Evolutionary conservation across 1,140 invertebrate species (phyloP), one percentile per base, ranked within the genome.

Genomic region (Camponotus vicinus): DNA sequence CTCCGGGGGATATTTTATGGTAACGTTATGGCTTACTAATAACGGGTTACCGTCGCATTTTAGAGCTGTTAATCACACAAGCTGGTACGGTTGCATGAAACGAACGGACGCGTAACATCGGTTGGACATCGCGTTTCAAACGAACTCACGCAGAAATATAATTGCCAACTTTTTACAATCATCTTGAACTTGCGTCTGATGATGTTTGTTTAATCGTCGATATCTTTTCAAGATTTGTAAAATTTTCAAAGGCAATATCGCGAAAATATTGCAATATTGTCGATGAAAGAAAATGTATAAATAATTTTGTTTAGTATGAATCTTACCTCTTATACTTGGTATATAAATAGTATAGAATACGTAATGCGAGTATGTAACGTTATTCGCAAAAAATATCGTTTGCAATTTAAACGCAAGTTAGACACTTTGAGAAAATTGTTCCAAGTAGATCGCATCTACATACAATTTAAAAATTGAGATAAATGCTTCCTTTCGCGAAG

Each of bases 1-100:
- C 85, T 75, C 66, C 67, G 27, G 52, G 73, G 90, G 89, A 91
- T 92, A 89, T 93, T 93, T 92, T 92, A 93, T 90, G 91, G 88
- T 86, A 92, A 92, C 89, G 88, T 93, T 93, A 93, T 92, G 80
- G 86, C 85, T 90, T 88, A 85, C 89, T 93, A 93, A 93, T 93
- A 93, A 93, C 80, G 91, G 91, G 77, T 88, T 92, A 85, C 88
- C 69, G 84, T 86, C 86, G 85, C 82, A 88, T 92, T 92, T 93
- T 89, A 90, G 83, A 71, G 57, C 76, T 84, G 78, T 90, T 92
- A 92, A 91, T 91, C 90, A 86, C 66, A 89, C 84, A 76, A 69
- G 59, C 63, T 34, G 9, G 32, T 45, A 27, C 55, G 21, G 49
- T 79, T 40, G 69, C 85, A 57, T 63, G 79, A 42, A 85, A 75